Conservation (phyloP, 2,888 invertebrate genomes). For the Drosophila barbarae region DNA sequence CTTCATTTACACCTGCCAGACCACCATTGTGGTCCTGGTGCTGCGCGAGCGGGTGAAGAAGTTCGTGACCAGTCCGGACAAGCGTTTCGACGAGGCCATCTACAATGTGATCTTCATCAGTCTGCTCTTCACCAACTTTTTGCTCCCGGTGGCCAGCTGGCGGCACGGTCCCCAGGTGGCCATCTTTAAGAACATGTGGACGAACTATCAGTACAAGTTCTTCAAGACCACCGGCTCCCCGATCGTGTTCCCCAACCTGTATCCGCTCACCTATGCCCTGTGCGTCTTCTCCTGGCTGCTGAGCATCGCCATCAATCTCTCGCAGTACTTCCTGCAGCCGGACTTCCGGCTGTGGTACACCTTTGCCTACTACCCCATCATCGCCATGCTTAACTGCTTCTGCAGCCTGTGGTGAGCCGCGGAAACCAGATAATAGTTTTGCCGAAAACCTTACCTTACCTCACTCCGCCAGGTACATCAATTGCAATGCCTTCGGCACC, state of each 20-base stretch:
- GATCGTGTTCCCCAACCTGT: constrained; percentile 84
- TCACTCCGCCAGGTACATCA: constrained; percentile 80
- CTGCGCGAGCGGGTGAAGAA: constrained; percentile 81
- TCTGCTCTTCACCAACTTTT: constrained; percentile 85
- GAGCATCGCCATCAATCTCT: constrained; percentile 84
- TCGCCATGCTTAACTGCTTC: constrained; percentile 87
- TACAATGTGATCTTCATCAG: constrained; percentile 88
- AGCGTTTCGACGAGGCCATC: constrained; percentile 87
- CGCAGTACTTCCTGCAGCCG: constrained; percentile 86
- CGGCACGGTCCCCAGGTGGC: constrained; percentile 86
- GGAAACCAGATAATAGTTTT: neutral
- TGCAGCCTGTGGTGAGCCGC: constrained; percentile 83
- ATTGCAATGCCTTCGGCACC: constrained; percentile 84
- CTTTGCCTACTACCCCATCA: constrained; percentile 86
- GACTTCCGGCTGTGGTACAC: constrained; percentile 87
- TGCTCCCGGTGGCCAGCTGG: constrained; percentile 86
- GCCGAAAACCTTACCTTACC: neutral
- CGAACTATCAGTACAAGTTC: constrained; percentile 84
- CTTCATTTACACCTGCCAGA: constrained; percentile 83
- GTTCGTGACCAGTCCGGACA: constrained; percentile 83
- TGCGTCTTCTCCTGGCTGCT: constrained; percentile 85
- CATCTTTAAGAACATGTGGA: constrained; percentile 89
- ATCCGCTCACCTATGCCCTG: constrained; percentile 83
- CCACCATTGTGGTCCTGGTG: constrained; percentile 82
- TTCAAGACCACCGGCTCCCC: constrained; percentile 81